Evolutionary conservation across 2,888 invertebrate species (phyloP), one percentile per base, ranked within the genome.

Genomic region (Andricus curvator): DNA sequence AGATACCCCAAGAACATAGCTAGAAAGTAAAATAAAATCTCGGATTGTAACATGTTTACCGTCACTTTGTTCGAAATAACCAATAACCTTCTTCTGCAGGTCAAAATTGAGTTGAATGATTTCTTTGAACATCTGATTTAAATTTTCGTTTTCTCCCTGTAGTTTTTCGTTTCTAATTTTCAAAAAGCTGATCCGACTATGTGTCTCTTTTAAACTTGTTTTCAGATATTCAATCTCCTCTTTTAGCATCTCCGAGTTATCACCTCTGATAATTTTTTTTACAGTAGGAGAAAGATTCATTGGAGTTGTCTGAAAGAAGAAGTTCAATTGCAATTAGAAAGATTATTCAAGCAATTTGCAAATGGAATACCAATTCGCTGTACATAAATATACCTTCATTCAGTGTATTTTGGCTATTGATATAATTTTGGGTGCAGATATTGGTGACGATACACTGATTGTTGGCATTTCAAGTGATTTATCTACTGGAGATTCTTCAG

Each of bases 1-100:
- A 60, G 60, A n/a, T 22, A 60, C 60, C 60, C 22, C 22, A 11
- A 60, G 3, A 60, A 60, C 9, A n/a, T 60, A 60, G n/a, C 6
- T 60, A 60, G 17, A 60, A 60, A 60, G 20, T 60, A 17, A 22
- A 60, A 60, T 60, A n/a, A 60, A 60, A 60, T 60, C 60, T 60
- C 9, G n/a, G 22, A 60, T 60, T n/a, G n/a, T n/a, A 22, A 9
- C n/a, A n/a, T 22, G 8, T 22, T 60, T 60, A 60, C 60, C 60
- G 8, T 60, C 60, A 60, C n/a, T 60, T 22, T 60, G 22, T 60
- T 60, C 60, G 8, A 60, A 60, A 60, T 60, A 60, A 60, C n/a
- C 60, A 60, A 60, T 60, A 60, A 60, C 8, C 60, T 60, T 60
- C 56, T 60, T n/a, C 60, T 60, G 60, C 60, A 60, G 60, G n/a